Conservation (phyloP, 2,888 invertebrate genomes). For the Leucophenga maculata region DNA sequence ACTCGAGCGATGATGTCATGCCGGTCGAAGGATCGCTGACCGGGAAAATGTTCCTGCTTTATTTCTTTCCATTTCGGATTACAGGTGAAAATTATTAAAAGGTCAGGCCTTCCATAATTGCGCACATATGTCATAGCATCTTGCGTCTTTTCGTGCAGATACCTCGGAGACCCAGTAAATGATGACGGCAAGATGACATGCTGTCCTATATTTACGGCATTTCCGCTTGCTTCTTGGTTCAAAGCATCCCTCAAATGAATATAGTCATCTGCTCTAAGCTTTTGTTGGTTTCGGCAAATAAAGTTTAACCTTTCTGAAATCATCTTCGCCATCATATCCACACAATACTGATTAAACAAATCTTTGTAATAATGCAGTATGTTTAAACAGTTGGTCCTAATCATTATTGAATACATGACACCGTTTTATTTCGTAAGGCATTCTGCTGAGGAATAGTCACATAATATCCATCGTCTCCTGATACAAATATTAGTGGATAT, state of each 20-base stretch:
- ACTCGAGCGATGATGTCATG: conserved; percentile 4
- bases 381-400: no score
- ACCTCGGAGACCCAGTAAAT: no score
- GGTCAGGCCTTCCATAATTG: conserved; percentile 1
- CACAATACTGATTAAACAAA: not conserved
- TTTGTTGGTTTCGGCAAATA: no score
- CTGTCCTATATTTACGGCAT: no score
- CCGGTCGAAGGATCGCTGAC: conserved; percentile 12
- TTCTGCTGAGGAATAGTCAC: not conserved
- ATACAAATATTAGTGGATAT: conserved; percentile 17
- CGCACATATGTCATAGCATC: conserved; percentile 21
- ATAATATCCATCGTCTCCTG: conserved; percentile 20
- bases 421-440: not conserved
- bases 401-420: conserved; percentile 9
- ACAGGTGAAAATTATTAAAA: conserved; percentile 14
- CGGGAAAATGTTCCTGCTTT: not conserved
- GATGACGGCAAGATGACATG: no score
- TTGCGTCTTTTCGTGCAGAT: conserved; percentile 21
- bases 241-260: no score
- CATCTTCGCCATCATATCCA: no score
- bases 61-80: conserved; percentile 12
- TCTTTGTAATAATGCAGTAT: not conserved
- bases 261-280: no score
- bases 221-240: no score
- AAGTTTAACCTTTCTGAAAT: no score